Base-by-base conservation (phyloP, 2,888 invertebrate genomes). In the Macaria notata region DNA sequence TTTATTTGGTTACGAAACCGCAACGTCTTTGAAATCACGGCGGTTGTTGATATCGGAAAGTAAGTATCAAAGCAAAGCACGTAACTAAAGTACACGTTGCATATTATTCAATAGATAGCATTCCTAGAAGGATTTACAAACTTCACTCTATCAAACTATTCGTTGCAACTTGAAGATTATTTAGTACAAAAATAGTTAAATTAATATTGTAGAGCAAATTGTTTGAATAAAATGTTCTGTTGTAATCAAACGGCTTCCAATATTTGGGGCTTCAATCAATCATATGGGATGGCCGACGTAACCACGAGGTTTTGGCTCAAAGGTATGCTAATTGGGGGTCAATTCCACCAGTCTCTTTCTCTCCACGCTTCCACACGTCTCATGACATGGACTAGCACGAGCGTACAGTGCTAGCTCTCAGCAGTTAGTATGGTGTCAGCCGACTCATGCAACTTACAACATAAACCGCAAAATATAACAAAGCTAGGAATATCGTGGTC, bases 401-500 rank as follows among this genome's bases (percentile, higher is more conserved):
- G 73, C 69, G 69, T 64, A 64, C 64, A 47, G 59, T 59, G 59
- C 59, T 51, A 54, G 54, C 50, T 55, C 46, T 50, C 54, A 55
- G 55, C 51, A 55, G 71, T 79, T 78, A 78, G 69, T 78, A 75
- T 62, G 74, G 80, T 81, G 82, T 81, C 75, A 78, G 80, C 79
- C 76, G 78, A 76, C 76, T 75, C 89, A 88, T 88, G 88, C 89
- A 86, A 70, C 68, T 73, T 77, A 83, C 78, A 83, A 86, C 76
- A 80, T 71, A 83, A 77, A 81, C 78, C 72, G 87, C 88, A 88
- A 89, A 86, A 79, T 78, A 86, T 83, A 86, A 77, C 68, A 81
- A 84, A 88, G 84, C 87, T 75, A 74, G 72, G 74, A 54, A 54
- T 79, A 77, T 73, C 70, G 81, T 84, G 81, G 69, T 78, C 69